Evolutionary conservation across 2,797 vertebrate species (phyloP).

Genomic region (Chanos chanos): DNA sequence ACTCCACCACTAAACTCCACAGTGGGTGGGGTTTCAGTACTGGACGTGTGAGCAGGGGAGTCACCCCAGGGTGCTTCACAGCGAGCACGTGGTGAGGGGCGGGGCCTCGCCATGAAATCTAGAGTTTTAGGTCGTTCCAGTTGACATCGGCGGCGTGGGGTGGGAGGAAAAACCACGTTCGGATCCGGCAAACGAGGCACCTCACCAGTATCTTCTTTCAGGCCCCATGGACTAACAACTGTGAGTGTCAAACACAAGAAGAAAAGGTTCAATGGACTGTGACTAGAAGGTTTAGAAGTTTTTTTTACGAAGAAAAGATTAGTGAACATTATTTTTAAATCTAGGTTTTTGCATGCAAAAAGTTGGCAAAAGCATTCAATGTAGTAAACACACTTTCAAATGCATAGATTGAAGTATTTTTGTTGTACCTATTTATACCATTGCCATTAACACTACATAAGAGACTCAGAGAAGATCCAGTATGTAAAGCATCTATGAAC

Average conservation of each 20-base stretch:
- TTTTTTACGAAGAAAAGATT: too few relatives aligned
- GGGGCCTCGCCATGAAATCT: constrained; percentile 89
- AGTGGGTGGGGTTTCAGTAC: constrained; percentile 92
- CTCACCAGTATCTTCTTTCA: constrained; percentile 76
- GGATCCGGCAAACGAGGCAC: constrained; percentile 92
- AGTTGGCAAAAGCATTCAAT: too few relatives aligned
- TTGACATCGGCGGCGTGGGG: constrained; percentile 86
- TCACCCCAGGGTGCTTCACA: constrained; percentile 86
- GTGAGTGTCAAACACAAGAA: constrained; percentile 1
- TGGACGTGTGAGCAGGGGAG: constrained; percentile 82
- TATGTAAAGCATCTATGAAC: too few relatives aligned
- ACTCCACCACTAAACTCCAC: constrained; percentile 81
- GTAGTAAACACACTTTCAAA: too few relatives aligned
- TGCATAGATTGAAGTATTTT: too few relatives aligned
- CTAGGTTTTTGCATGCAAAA: too few relatives aligned
- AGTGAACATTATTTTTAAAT: too few relatives aligned
- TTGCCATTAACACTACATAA: too few relatives aligned
- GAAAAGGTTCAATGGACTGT: too few relatives aligned
- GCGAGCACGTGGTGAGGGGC: constrained; percentile 84
- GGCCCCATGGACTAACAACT: constrained; percentile 77
- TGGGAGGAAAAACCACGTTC: constrained; percentile 90
- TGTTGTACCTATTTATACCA: too few relatives aligned
- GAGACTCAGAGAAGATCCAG: too few relatives aligned
- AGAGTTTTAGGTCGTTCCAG: constrained; percentile 94
- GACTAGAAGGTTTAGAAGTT: too few relatives aligned